phyloP scores from a whole-genome alignment of 2,113 vertebrate genomes.

The Toxotes jaculatrix region DNA sequence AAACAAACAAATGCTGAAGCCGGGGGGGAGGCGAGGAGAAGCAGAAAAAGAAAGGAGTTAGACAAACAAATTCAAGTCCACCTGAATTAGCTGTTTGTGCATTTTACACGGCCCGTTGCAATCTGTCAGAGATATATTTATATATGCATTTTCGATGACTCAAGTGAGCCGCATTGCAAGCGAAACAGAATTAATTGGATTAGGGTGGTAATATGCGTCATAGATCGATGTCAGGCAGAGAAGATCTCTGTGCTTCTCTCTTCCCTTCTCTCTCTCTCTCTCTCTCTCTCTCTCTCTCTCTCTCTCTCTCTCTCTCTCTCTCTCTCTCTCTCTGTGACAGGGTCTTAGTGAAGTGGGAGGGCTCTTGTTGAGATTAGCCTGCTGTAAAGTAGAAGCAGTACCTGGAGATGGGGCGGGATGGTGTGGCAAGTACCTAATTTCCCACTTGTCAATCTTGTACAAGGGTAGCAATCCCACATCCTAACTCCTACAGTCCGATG shows the following conservation, averaged over 20 bases:
- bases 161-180: constrained; percentile 60
- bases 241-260: constrained; percentile 52
- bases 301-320: constrained; percentile 11
- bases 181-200: constrained; percentile 79
- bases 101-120: constrained; percentile 58
- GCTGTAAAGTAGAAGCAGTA: constrained; percentile 47
- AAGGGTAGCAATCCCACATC: constrained; percentile 42
- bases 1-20: constrained; percentile 34
- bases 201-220: constrained; percentile 77
- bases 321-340: constrained; percentile 36
- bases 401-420: constrained; percentile 29
- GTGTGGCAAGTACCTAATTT: constrained; percentile 55
- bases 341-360: constrained; percentile 60
- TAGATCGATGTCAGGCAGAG: constrained; percentile 79
- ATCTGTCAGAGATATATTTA: constrained; percentile 67
- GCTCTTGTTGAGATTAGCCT: constrained; percentile 64
- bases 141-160: constrained; percentile 73
- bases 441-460: constrained; percentile 55
- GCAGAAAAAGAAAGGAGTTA: constrained; percentile 18
- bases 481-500: constrained; percentile 30
- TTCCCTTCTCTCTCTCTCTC: not conserved
- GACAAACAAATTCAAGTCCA: constrained; percentile 41
- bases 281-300: constrained; percentile 21
- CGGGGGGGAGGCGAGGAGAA: not conserved
- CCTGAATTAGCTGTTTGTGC: constrained; percentile 63